These are phyloP conservation scores for Apolygus lucorum DNA, from an alignment of 1,140 invertebrate genomes.

Conservation along the genomic window DNA sequence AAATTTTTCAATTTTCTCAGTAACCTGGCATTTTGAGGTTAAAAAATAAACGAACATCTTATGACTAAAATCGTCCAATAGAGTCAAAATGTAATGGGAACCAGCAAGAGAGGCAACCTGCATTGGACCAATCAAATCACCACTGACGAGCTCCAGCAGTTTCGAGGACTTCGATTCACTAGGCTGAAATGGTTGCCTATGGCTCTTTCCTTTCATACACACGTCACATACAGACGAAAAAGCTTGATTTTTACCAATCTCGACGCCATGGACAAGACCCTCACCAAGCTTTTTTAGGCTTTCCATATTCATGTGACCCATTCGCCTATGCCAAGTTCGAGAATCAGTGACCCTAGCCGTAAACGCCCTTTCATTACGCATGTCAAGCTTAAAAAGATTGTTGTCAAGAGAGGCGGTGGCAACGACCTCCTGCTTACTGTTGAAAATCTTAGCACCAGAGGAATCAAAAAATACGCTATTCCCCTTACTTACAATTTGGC, in stretches of 20 bases:
- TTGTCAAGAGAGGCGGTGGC: neutral
- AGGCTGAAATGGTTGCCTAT: neutral
- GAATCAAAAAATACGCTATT: neutral
- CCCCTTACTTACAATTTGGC: neutral
- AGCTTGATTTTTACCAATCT: no score
- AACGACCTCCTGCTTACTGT: neutral
- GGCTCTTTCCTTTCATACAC: neutral
- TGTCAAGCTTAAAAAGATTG: neutral
- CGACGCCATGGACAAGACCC: no score
- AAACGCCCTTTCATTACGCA: no score
- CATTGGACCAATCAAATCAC: neutral
- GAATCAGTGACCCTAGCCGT: no score
- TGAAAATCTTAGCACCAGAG: neutral
- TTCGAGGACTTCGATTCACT: no score
- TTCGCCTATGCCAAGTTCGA: no score
- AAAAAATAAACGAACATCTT: conserved; percentile 19
- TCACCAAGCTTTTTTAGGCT: neutral
- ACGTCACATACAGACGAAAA: no score
- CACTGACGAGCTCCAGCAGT: neutral
- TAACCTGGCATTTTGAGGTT: conserved; percentile 22
- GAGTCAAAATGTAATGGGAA: conserved; percentile 39
- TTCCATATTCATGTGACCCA: neutral
- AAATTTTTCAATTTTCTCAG: conserved; percentile 4
- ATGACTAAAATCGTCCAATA: conserved; percentile 41
- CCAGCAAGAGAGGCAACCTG: conserved; percentile 32